phyloP scores from a whole-genome alignment of 2,888 invertebrate genomes.

The Galeruca laticollis region DNA sequence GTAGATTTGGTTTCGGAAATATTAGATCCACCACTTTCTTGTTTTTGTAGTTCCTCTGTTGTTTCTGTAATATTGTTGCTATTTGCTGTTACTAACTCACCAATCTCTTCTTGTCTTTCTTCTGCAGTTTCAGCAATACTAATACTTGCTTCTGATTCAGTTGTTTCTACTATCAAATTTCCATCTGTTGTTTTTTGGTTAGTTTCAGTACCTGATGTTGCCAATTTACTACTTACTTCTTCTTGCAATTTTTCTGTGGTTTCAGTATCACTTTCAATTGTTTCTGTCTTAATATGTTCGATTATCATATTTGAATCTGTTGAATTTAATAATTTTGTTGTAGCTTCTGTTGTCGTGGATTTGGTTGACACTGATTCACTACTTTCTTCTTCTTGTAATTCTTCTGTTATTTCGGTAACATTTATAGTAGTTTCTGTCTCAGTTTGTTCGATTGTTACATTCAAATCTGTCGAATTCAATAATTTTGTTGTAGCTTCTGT shows the following conservation, averaged over 20 bases:
- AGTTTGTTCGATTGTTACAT: background rate
- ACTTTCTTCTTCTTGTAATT: background rate
- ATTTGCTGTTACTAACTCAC: too few species aligned
- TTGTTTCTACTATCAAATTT: background rate
- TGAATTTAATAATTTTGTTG: background rate
- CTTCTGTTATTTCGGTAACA: background rate
- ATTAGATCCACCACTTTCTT: too few species aligned
- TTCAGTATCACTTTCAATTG: too few species aligned
- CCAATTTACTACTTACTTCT: background rate
- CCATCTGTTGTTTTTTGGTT: too few species aligned
- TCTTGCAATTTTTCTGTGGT: background rate
- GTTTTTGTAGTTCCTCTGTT: too few species aligned
- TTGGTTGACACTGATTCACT: background rate
- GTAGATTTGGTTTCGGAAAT: background rate
- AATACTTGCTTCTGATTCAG: slow-evolving; percentile 1
- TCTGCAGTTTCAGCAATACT: too few species aligned
- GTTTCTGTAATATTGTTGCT: too few species aligned
- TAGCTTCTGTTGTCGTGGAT: background rate
- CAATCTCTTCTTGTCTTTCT: too few species aligned
- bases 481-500: background rate
- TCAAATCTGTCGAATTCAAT: slow-evolving; percentile 1
- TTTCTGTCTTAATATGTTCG: background rate
- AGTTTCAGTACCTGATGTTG: background rate
- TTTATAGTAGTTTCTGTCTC: background rate
- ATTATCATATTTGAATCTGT: background rate